Base-by-base conservation (phyloP, 1,140 invertebrate genomes). In the Schmidtea mediterranea region DNA sequence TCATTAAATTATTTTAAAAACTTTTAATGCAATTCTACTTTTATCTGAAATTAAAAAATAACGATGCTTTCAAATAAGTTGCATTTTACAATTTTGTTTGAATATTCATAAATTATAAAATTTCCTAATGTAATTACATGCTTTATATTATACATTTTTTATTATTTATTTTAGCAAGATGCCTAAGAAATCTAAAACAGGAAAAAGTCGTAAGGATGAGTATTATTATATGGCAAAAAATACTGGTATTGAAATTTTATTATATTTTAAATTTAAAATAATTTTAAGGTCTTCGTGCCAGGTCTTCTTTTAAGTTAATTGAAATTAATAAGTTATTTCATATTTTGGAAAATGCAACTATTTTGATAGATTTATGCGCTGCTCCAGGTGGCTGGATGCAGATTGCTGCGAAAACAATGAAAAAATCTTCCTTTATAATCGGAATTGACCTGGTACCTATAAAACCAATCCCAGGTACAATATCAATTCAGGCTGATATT, bases 341-440 rank as follows among this genome's bases (percentile, higher is more conserved):
- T 51, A 98, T 98, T 69, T 67, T 98, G 1, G 82, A 95, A 72
- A 80, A 78, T 58, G 83, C 86, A 9, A 72, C 81, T 72, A 83
- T 95, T 70, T 80, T 86, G 53, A 75, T 98, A 53, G 92, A 98
- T 74, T 69, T 98, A 36, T 98, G 92, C 69, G 92, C 92, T 16
- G 92, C 92, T 6, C 92, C 92, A 6, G 92, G 92, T 62, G 90
- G 92, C 57, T 98, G 92, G 92, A 83, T 97, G 75, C 92, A 99
- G 71, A 90, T 97, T n/a, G 89, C 87, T 38, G 77, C 80, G 58
- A 77, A 95, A 62, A 84, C 90, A 63, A 95, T 95, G 82, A 89
- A 90, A 0, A 74, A 94, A 0, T 92, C 87, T 0, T 89, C 83
- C 59, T 69, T 95, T 38, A 80, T 95, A 3, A 72, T 97, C 48